Evolutionary conservation across 2,113 vertebrate genomes (phyloP).

Genomic region (Dasyprocta punctata): DNA sequence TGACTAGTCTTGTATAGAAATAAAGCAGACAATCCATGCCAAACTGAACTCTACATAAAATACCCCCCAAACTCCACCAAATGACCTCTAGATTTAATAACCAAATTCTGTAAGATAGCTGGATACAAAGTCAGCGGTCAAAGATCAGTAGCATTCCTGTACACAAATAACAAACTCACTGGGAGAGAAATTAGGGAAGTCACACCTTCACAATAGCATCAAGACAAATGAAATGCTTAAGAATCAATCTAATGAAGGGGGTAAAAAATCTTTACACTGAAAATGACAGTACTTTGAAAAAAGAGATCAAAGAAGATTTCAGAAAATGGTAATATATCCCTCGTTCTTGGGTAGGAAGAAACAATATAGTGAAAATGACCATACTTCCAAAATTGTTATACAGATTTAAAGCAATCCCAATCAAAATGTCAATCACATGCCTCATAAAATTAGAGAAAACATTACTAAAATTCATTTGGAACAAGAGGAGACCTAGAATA

Average conservation of each 20-base stretch:
- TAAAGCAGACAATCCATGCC: not conserved
- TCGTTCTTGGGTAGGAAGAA: not conserved
- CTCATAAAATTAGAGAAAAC: not conserved
- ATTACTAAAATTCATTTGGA: not conserved
- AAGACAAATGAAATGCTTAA: not conserved
- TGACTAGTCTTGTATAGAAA: not conserved
- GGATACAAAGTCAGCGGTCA: not conserved
- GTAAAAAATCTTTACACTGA: not conserved
- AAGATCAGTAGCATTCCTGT: not conserved
- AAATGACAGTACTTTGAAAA: not conserved
- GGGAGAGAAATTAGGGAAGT: not conserved
- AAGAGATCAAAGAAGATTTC: not conserved
- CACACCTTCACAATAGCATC: not conserved
- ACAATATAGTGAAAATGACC: not conserved
- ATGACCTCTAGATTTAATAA: not conserved
- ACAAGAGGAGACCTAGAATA: not conserved
- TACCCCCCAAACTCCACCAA: not conserved
- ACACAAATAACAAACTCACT: not conserved
- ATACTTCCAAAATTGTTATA: not conserved
- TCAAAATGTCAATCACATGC: not conserved
- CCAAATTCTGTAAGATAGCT: not conserved
- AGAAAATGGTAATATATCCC: not conserved
- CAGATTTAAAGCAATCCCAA: not conserved
- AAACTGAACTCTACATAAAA: not conserved
- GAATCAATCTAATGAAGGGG: not conserved